Evolutionary conservation across 2,888 invertebrate species (phyloP), one percentile per base, ranked within the genome.

Genomic region (Xestoiulus laeticollis): DNA sequence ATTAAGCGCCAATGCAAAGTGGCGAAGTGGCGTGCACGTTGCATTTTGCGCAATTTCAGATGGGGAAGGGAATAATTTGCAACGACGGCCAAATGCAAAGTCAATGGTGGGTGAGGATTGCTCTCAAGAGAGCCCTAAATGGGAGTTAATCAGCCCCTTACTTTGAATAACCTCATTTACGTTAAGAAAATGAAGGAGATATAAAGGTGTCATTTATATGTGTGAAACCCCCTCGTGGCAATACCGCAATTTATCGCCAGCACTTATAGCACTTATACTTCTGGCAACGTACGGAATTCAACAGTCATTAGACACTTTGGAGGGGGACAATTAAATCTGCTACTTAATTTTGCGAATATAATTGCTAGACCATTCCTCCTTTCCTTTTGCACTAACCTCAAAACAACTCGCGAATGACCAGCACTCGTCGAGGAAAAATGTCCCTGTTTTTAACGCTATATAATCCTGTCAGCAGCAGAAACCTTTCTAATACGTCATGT

Each of bases 141-240:
- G 53, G 44, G 53, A 86, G 44, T 86, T 86, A 86, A 86, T 86
- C 86, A 86, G 44, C 86, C 86, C 86, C 86, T 86, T 86, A 86
- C 32, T 86, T 86, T 86, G 44, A 86, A 86, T 44, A 86, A 86
- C 48, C 86, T 86, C 86, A 86, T 44, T 86, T 53, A 53, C 48
- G 44, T 86, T 43, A 86, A 86, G 86, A 86, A 86, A 86, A 86
- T 86, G 53, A 86, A 48, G 53, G 48, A 86, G 32, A 53, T 85
- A 26, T 32, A 86, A 86, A 86, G 86, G 84, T 84, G 84, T 84
- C 84, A 38, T 84, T 84, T 84, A n/a, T n/a, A 84, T 22, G 84
- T 84, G 84, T 33, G 38, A 84, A 84, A 84, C 84, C 84, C 43
- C 84, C 84, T 68, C 68, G 68, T 26, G 68, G 68, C 68, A 68